Conservation (phyloP, 2,113 vertebrate genomes). For the Octodon degus region DNA sequence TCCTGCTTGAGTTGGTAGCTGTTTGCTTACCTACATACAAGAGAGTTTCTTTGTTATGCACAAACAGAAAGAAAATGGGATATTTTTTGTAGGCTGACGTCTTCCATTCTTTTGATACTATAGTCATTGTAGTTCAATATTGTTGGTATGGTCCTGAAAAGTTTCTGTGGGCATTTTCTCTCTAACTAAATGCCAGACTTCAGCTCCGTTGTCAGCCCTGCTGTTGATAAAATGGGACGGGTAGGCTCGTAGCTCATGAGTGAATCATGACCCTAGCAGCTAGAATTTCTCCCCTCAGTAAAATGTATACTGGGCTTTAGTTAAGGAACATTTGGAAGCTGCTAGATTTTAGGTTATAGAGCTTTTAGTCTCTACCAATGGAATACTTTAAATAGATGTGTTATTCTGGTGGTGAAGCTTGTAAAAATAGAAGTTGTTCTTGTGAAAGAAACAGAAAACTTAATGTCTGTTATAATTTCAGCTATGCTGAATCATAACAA, state of each 20-base stretch:
- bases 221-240: not conserved
- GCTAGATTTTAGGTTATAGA: constrained; percentile 37
- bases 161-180: not conserved
- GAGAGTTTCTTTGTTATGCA: not conserved
- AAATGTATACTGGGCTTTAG: not conserved
- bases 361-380: constrained; percentile 51
- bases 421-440: constrained; percentile 44
- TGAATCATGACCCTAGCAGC: not conserved
- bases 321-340: not conserved
- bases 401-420: not conserved
- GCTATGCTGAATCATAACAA: constrained; percentile 15
- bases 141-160: not conserved
- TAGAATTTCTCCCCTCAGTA: not conserved
- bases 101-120: not conserved
- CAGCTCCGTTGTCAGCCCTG: not conserved
- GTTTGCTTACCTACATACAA: not conserved
- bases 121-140: not conserved
- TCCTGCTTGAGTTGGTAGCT: not conserved
- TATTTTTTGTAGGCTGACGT: not conserved
- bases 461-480: constrained; percentile 35
- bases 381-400: constrained; percentile 26
- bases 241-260: not conserved
- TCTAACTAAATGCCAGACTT: not conserved
- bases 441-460: constrained; percentile 48
- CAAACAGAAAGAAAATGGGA: not conserved